phyloP scores from a whole-genome alignment of 2,797 vertebrate species.

The Alcedo atthis region DNA sequence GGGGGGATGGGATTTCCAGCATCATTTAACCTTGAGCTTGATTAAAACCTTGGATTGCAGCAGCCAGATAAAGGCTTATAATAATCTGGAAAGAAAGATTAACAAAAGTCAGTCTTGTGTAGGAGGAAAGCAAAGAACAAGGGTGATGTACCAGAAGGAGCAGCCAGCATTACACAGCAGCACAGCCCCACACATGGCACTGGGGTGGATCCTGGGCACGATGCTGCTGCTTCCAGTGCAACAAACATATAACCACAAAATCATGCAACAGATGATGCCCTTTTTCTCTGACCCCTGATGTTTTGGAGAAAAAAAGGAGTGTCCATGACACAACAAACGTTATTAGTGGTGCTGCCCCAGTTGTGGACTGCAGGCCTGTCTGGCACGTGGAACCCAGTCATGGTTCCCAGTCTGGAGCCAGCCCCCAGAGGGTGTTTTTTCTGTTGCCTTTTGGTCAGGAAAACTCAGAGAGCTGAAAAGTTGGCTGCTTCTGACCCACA shows the following conservation, averaged over 20 bases:
- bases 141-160: neutral
- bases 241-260: neutral
- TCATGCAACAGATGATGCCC: neutral
- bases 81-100: neutral
- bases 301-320: neutral
- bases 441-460: neutral
- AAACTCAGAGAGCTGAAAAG: neutral
- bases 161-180: fast-evolving
- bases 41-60: conserved; percentile 20
- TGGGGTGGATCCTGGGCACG: fast-evolving
- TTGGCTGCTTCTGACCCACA: fast-evolving
- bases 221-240: neutral
- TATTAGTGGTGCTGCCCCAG: neutral
- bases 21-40: conserved; percentile 10
- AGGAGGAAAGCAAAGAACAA: neutral
- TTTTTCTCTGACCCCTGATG: neutral
- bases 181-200: fast-evolving
- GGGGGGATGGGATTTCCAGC: neutral
- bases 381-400: neutral
- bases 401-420: fast-evolving
- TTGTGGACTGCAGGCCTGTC: neutral
- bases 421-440: neutral
- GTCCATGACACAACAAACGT: conserved; percentile 1
- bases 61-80: neutral
- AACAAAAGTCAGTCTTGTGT: neutral